These are phyloP conservation scores for Pycnonotus jocosus DNA, from an alignment of 2,113 vertebrate species.

Conservation along the genomic window DNA sequence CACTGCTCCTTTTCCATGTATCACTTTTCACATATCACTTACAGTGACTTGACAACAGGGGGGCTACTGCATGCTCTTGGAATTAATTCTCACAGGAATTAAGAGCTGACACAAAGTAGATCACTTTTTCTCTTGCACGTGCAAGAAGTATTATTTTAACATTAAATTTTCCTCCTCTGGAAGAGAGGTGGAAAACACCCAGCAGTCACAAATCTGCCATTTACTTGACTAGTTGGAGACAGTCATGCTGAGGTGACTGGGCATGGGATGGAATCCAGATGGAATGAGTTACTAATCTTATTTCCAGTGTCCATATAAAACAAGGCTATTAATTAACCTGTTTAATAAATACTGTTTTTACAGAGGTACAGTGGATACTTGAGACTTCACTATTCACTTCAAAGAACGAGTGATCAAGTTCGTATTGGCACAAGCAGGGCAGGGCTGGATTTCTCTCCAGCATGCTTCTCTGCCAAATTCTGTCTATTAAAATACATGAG, in stretches of 20 bases:
- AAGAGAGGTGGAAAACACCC: not conserved
- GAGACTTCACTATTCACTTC: not conserved
- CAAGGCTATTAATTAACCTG: slow-evolving; percentile 14
- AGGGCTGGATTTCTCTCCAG: not conserved
- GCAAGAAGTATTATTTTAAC: not conserved
- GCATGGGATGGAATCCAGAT: not conserved
- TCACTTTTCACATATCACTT: not conserved
- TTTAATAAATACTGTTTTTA: not conserved
- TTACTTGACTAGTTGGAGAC: not conserved
- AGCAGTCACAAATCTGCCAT: not conserved
- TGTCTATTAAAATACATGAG: not conserved
- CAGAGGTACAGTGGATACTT: not conserved
- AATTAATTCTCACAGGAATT: not conserved
- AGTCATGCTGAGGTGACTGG: not conserved
- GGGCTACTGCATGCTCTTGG: not conserved
- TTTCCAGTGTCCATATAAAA: not conserved
- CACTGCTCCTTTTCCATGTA: not conserved
- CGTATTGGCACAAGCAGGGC: not conserved
- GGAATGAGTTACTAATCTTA: not conserved
- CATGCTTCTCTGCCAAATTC: not conserved
- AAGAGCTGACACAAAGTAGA: not conserved
- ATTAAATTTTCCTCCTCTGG: not conserved
- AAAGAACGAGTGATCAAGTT: not conserved
- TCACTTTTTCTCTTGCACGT: not conserved
- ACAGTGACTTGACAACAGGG: not conserved